phyloP scores from a whole-genome alignment of 1,140 invertebrate genomes.

The Ceratina calcarata region DNA sequence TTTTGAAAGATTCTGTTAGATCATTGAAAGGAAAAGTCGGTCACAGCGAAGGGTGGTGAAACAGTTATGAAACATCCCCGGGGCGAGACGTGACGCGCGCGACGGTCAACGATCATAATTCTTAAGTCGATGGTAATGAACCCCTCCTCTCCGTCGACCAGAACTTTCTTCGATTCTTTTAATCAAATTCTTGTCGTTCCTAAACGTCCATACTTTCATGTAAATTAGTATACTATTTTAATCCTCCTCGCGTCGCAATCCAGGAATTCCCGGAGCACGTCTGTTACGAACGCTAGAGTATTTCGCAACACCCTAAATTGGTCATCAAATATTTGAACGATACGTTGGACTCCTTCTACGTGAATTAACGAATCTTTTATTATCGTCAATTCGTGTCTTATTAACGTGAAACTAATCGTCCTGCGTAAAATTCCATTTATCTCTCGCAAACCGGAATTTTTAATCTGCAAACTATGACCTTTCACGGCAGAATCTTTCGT shows the following conservation, averaged over 20 bases:
- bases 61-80: slow-evolving; percentile 40
- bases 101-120: slow-evolving; percentile 33
- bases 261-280: neutral
- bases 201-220: neutral
- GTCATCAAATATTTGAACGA: no score
- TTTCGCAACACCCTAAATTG: no score
- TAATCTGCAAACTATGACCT: neutral
- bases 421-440: no score
- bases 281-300: neutral
- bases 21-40: slow-evolving; percentile 1
- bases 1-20: neutral
- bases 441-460: neutral
- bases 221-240: slow-evolving; percentile 4
- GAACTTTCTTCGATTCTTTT: slow-evolving; percentile 30
- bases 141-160: no score
- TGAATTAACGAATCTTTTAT: no score
- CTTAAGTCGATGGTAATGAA: slow-evolving; percentile 13
- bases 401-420: no score
- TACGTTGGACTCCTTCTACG: no score
- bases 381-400: no score
- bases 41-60: slow-evolving; percentile 47
- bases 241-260: neutral
- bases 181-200: slow-evolving; percentile 2
- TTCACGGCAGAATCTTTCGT: neutral
- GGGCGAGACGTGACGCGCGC: slow-evolving; percentile 5